These are phyloP conservation scores for Nomada ruficornis DNA, from an alignment of 2,888 invertebrate species.

Conservation along the genomic window DNA sequence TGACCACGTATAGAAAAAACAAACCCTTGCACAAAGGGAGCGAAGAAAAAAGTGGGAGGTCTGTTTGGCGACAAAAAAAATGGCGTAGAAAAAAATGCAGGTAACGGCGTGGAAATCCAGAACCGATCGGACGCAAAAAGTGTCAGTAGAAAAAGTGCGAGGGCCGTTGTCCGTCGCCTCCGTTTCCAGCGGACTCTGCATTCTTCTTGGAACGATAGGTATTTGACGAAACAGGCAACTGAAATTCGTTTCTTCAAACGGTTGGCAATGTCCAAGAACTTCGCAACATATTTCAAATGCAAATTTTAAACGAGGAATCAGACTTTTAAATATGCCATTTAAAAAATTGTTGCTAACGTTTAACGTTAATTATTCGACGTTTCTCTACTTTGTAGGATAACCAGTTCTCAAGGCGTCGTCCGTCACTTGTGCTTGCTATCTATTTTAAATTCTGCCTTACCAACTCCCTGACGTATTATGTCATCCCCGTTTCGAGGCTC, in stretches of 20 bases:
- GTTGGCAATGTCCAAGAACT: too few species aligned
- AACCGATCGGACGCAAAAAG: background rate
- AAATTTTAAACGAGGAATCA: background rate
- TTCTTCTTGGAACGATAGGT: constrained; percentile 12
- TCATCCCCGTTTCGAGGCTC: background rate
- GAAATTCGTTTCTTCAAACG: background rate
- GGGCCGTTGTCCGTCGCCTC: constrained; percentile 33
- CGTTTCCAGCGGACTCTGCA: constrained; percentile 1
- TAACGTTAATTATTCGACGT: background rate
- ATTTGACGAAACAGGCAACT: background rate
- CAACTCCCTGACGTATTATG: background rate
- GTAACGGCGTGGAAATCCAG: constrained; percentile 34
- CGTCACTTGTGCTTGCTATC: background rate
- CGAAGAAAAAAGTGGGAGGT: constrained; percentile 12
- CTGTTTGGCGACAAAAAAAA: constrained; percentile 46
- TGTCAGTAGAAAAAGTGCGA: constrained; percentile 19
- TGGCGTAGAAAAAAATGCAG: constrained; percentile 44
- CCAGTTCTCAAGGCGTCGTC: background rate
- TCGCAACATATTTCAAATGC: background rate
- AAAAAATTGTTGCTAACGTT: background rate
- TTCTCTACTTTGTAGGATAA: background rate
- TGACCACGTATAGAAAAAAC: constrained; percentile 31
- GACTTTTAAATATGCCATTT: background rate
- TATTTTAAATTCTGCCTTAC: background rate
- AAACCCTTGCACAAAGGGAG: background rate